Base-by-base conservation (phyloP, 2,113 vertebrate species). In the Centropus bengalensis region DNA sequence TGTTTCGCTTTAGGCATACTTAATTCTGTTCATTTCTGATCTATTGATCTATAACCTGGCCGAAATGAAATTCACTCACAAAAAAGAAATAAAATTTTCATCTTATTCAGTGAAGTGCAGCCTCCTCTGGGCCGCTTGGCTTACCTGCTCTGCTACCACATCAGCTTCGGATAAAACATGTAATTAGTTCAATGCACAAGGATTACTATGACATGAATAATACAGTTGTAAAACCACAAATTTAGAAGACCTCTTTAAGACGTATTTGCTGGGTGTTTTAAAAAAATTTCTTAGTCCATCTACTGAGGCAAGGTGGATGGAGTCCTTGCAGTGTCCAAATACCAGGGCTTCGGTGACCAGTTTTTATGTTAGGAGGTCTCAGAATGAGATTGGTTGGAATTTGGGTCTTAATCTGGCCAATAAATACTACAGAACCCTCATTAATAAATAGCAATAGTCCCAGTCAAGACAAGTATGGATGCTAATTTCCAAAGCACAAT, bases 1-100 rank as follows among this genome's bases (percentile, higher is more conserved):
- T 90, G 27, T 12, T 94, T 87, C 91, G 71, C 89, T 89, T 86
- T 91, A 88, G 56, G 51, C 42, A 22, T 55, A 56, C 59, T 94
- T 88, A 93, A 90, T 93, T 94, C 64, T 62, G 13, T 90, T 94
- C 36, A 56, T 88, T 92, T 86, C 64, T 94, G 79, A 78, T 92
- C 32, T 59, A 92, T 80, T 91, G 89, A 93, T 96, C 79, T 83
- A 67, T 70, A 91, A 82, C 49, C 1, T 3, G 19, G 32, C 51
- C 91, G 78, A 94, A 89, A 94, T 86, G 5, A 89, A 94, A 94
- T 59, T 82, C 9, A 22, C 5, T 87, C 30, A 58, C 24, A 62
- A 80, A 69, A 92, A 91, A 54, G 45, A 86, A 92, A 91, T 10
- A 76, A 87, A 82, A 52, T 89, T 91, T 83, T 82, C 74, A 64